Evolutionary conservation across 2,888 invertebrate genomes (phyloP).

Genomic region (Drepanosiphum platanoidis): DNA sequence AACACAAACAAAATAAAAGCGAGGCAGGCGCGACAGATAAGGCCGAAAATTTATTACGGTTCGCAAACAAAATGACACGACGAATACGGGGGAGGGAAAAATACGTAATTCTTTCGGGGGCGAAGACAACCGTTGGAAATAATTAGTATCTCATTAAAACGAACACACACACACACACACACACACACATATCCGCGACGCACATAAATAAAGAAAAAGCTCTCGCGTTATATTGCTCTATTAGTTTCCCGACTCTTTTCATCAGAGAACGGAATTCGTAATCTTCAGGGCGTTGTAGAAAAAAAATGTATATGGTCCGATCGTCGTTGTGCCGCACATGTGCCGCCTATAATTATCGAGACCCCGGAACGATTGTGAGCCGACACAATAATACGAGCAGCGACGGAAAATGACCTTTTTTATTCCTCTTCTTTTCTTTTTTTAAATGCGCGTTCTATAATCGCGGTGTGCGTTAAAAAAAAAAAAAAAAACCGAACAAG

Average conservation of each 20-base stretch:
- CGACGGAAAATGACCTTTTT: too few species aligned
- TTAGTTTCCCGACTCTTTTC: slow-evolving; percentile 6
- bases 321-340: neutral
- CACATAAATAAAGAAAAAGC: slow-evolving; percentile 21
- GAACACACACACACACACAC: slow-evolving; percentile 10
- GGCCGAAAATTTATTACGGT: slow-evolving; percentile 56
- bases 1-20: slow-evolving; percentile 48
- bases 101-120: slow-evolving; percentile 38
- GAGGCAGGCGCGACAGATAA: slow-evolving; percentile 52
- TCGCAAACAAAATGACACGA: slow-evolving; percentile 59
- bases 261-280: neutral
- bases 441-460: too few species aligned
- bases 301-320: neutral
- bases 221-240: too few species aligned
- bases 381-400: too few species aligned
- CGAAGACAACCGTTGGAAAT: slow-evolving; percentile 55
- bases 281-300: neutral
- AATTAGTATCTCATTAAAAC: slow-evolving; percentile 54
- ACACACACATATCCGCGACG: neutral
- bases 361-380: neutral
- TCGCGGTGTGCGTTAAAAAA: too few species aligned
- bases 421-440: too few species aligned
- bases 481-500: too few species aligned
- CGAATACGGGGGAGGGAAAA: neutral
- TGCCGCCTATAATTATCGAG: neutral